Base-by-base conservation (phyloP, 2,888 invertebrate species). In the Pinctada fucata region DNA sequence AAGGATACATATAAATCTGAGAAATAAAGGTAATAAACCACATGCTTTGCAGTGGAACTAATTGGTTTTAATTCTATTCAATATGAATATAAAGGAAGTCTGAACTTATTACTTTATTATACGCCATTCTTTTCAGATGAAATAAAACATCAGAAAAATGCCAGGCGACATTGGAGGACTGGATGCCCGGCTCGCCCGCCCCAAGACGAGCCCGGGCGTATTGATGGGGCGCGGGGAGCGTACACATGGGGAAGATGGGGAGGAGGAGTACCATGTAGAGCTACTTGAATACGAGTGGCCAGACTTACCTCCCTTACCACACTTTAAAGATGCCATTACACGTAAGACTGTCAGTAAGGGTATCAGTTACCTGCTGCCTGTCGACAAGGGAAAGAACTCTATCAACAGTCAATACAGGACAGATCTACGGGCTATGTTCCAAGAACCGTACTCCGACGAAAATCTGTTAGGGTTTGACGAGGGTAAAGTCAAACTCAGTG, bases 231-330 rank as follows among this genome's bases (percentile, higher is more conserved):
- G 49, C 3, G 69, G 70, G n/a, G 70, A 31, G 3, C 64, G 67
- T 47, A 67, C 63, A n/a, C 64, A 75, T 8, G 72, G 68, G 5
- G 47, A 50, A n/a, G 83, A 79, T 10, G 76, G 64, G 3, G 79
- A 79, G 45, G 77, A 69, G 1, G 81, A 82, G 1, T 79, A 87
- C 63, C 83, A 87, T 13, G 86, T 87, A 13, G 89, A 89, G 75
- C 84, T 87, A 1, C 76, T 89, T 66, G 88, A 88, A 72, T 90
- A 89, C 78, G 90, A 91, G 75, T 90, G 90, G 90, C 89, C 90
- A 2, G 89, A 90, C 78, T 80, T 91, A 50, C 91, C 90, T 1
- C 90, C 91, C 0, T 85, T 91, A 4, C 84, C 88, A 10, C 77
- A 87, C 71, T 85, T 91, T 77, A 89, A 89, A 76, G 87, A 88